Conservation (phyloP, 2,888 invertebrate species). For the Sesia bembeciformis region DNA sequence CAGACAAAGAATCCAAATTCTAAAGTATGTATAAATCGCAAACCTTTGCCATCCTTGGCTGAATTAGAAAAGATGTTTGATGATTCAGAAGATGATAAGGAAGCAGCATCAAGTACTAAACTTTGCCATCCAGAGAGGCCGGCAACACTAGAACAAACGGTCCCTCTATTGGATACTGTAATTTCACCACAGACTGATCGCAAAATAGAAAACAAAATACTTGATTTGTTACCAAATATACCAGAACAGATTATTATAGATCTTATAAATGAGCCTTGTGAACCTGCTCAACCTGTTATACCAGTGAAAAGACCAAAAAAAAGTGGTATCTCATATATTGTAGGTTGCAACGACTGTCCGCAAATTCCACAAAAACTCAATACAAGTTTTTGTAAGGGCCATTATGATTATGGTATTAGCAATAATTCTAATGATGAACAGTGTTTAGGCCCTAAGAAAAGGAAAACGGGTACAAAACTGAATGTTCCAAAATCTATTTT, state of each 20-base stretch:
- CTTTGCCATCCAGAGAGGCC: background rate
- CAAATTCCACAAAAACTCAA: conserved; percentile 13
- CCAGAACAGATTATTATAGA: conserved; percentile 4
- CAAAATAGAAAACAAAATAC: conserved; percentile 5
- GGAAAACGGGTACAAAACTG: conserved; percentile 12
- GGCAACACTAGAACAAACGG: background rate
- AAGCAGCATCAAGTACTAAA: conserved; percentile 1
- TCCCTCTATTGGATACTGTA: background rate
- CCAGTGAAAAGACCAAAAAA: conserved; percentile 23
- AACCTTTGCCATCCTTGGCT: conserved; percentile 26
- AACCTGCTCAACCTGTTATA: conserved; percentile 14
- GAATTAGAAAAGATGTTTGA: conserved; percentile 31
- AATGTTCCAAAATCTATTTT: conserved; percentile 26
- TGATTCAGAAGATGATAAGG: conserved; percentile 11
- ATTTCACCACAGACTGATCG: background rate
- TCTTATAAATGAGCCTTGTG: conserved; percentile 6
- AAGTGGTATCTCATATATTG: conserved; percentile 22
- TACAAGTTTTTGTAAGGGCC: conserved; percentile 17
- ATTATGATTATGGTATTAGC: conserved; percentile 20
- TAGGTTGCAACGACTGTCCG: conserved; percentile 23
- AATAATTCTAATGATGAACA: conserved; percentile 6
- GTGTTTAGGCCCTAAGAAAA: conserved; percentile 9
- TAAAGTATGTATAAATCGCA: conserved; percentile 21
- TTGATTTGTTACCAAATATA: conserved; percentile 12
- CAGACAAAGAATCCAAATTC: background rate